A percentile compares a stretch with the other conserved stretches of the same genome.
Conservation (phyloP, 2,888 invertebrate species). For the Adela reaumurella region DNA sequence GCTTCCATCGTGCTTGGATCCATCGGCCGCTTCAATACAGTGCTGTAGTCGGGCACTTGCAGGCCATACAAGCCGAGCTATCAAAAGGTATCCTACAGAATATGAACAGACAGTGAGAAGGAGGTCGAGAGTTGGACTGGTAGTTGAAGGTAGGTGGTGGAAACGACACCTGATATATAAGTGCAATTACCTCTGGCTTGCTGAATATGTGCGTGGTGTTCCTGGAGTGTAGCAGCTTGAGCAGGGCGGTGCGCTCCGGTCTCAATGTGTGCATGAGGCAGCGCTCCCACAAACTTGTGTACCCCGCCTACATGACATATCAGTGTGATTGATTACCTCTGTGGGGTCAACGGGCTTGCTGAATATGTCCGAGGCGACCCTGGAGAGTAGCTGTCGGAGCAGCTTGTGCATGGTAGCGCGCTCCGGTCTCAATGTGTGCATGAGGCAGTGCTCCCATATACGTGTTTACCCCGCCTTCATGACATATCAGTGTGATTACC, state of each 20-base stretch:
- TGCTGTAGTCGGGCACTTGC: constrained; percentile 81
- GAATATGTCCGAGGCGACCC: constrained; percentile 86
- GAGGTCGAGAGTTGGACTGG: too few species aligned
- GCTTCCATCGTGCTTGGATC: constrained; percentile 69
- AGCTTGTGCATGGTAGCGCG: constrained; percentile 74
- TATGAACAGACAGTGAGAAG: too few species aligned
- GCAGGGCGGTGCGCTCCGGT: constrained; percentile 68
- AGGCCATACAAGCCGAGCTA: too few species aligned
- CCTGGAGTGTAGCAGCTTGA: constrained; percentile 63
- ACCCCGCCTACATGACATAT: constrained; percentile 53
- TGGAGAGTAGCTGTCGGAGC: constrained; percentile 70
- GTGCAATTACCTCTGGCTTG: constrained; percentile 70
- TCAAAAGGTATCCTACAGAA: too few species aligned
- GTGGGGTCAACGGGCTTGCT: constrained; percentile 86
- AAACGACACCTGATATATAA: too few species aligned
- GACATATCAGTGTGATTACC: constrained; percentile 28
- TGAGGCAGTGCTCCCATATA: constrained; percentile 74
- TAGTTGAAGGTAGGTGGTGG: too few species aligned
- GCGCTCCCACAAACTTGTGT: constrained; percentile 64
- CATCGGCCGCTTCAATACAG: constrained; percentile 43
- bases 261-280: constrained; percentile 69
- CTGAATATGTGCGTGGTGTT: constrained; percentile 78
- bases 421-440: constrained; percentile 78
- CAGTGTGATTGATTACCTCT: constrained; percentile 48
- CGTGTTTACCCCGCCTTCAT: constrained; percentile 62